Conservation (phyloP, 2,113 vertebrate species). For the Anolis sagrei region DNA sequence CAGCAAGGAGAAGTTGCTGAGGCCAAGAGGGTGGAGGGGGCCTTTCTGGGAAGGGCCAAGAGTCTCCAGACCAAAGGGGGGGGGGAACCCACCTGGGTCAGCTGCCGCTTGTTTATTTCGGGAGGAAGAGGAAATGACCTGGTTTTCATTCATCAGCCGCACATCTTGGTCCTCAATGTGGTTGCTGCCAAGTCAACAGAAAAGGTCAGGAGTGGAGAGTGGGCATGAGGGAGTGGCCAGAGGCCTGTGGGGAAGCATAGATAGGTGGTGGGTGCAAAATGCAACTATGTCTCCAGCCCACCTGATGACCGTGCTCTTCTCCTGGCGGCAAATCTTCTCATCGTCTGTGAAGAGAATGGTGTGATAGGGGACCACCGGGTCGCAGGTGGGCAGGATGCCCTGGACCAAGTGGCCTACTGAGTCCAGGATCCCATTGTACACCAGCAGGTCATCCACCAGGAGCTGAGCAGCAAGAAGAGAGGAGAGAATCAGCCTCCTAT, state of each 20-base stretch:
- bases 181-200: slow-evolving; percentile 76
- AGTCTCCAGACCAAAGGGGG: too few relatives aligned
- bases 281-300: slow-evolving; percentile 48
- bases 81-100: slow-evolving; percentile 85
- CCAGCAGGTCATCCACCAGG: slow-evolving; percentile 94
- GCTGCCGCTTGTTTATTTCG: slow-evolving; percentile 82
- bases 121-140: slow-evolving; percentile 80
- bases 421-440: slow-evolving; percentile 94
- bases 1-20: too few relatives aligned
- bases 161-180: slow-evolving; percentile 93
- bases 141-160: slow-evolving; percentile 94
- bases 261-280: too few relatives aligned
- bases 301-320: slow-evolving; percentile 87
- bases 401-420: slow-evolving; percentile 79
- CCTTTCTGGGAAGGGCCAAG: background rate
- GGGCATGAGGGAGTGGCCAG: too few relatives aligned
- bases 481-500: background rate
- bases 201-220: background rate
- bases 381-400: slow-evolving; percentile 92
- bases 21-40: background rate
- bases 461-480: slow-evolving; percentile 75
- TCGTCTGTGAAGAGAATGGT: slow-evolving; percentile 93
- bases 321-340: slow-evolving; percentile 78
- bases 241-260: too few relatives aligned
- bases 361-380: slow-evolving; percentile 87